Base-by-base conservation (phyloP, 35 echinoderm and acorn worm genomes). In the Apostichopus japonicus region DNA sequence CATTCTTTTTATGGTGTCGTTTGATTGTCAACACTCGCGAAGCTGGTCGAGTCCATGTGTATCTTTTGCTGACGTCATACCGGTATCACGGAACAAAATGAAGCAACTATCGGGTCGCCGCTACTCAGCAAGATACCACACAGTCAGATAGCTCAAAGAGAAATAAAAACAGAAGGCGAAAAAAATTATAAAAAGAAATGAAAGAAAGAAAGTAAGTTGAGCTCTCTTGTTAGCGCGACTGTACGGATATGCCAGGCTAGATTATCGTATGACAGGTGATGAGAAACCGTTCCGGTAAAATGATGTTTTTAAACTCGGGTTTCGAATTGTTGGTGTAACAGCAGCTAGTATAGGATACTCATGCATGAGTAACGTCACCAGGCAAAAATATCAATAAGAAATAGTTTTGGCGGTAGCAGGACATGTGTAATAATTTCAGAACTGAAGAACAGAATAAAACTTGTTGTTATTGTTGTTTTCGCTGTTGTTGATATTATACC, bases 21-120 rank as follows among this genome's bases (percentile, higher is more conserved):
- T 44, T 54, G 54, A 54, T 83, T 83, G 79, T 83, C 79, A 83
- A 83, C 79, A 83, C 79, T 55, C 33, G 13, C 25, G 14, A 44
- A 10, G 24, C 79, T 83, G 55, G 24, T 83, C 8, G 79, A 83
- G 54, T 54, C 27, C 79, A 83, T 44, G 54, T 83, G 22, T 54
- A 33, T 4, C 44, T 16, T 17, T 55, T 83, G 51, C 79, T 83
- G 79, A 83, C 79, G 79, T 83, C 79, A 83, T 54, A 16, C 10
- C 44, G 44, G 44, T 83, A 14, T 67, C 63, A 67, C 63, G 11
- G 19, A 67, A 67, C 63, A 67, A 67, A 67, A 67, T 5, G 63
- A 67, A 67, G 63, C 2, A 67, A 19, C 63, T 67, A 67, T 67
- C 63, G 11, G 63, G 19, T 67, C 63, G 33, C 33, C 63, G 33